phyloP scores from a whole-genome alignment of 2,888 invertebrate species.

The Ceraclea dissimilis region DNA sequence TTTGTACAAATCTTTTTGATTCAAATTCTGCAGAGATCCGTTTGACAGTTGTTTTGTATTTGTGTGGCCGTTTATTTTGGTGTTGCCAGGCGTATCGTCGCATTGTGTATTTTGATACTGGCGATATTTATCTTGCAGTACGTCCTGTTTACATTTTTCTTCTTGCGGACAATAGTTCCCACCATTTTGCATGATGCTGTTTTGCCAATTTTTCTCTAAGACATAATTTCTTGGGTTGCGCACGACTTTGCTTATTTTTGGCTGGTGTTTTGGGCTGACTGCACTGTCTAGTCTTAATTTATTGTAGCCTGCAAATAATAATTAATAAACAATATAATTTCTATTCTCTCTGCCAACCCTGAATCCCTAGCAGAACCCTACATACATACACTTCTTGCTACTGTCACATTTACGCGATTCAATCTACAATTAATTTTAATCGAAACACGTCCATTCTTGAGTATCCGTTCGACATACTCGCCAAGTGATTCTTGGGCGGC shows the following conservation, averaged over 20 bases:
- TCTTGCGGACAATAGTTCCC: slow-evolving; percentile 21
- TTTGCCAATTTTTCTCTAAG: slow-evolving; percentile 25
- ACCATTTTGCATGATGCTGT: slow-evolving; percentile 23
- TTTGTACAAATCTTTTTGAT: slow-evolving; percentile 4
- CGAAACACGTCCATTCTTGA: too few species aligned
- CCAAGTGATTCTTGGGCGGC: too few species aligned
- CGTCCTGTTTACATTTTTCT: slow-evolving; percentile 5
- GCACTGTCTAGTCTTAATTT: slow-evolving; percentile 46
- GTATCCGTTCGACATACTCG: too few species aligned
- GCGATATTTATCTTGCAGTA: slow-evolving; percentile 5
- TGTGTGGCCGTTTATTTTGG: not conserved
- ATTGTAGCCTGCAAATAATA: slow-evolving; percentile 35
- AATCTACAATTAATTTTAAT: too few species aligned
- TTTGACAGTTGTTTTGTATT: slow-evolving; percentile 1
- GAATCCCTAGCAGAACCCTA: too few species aligned
- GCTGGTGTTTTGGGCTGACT: slow-evolving; percentile 44
- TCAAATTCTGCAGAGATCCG: slow-evolving; percentile 2
- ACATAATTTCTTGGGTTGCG: slow-evolving; percentile 24
- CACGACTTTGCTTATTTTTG: slow-evolving; percentile 33
- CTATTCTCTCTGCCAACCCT: too few species aligned
- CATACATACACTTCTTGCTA: too few species aligned
- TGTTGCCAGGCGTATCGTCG: slow-evolving; percentile 1
- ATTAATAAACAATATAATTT: not conserved
- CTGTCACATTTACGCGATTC: too few species aligned
- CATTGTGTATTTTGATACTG: slow-evolving; percentile 2